phyloP scores from a whole-genome alignment of 2,113 vertebrate genomes.

The Gallinago media region DNA sequence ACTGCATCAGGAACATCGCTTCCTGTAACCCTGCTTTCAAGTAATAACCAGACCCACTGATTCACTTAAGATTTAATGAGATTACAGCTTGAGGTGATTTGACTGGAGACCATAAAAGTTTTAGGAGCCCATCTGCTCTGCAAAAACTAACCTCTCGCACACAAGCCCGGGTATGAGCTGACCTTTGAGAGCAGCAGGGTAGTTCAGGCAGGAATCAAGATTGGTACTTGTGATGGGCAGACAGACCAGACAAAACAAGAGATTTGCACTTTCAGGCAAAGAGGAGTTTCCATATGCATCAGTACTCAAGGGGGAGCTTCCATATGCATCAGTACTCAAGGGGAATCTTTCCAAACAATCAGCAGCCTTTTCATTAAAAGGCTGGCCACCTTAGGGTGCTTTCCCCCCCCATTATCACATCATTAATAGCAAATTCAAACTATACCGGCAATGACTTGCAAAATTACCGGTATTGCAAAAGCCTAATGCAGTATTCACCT shows the following conservation, averaged over 20 bases:
- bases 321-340: neutral
- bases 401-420: slow-evolving; percentile 15
- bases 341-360: neutral
- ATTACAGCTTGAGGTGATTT: slow-evolving; percentile 75
- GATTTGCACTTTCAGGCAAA: neutral
- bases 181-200: neutral
- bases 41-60: slow-evolving; percentile 68
- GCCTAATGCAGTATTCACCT: neutral
- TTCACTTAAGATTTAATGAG: slow-evolving; percentile 71
- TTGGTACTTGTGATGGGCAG: neutral
- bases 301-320: neutral
- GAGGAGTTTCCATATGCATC: neutral
- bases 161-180: neutral
- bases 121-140: slow-evolving; percentile 70
- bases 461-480: neutral
- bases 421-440: neutral
- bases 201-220: neutral
- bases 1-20: slow-evolving; percentile 50
- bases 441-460: neutral
- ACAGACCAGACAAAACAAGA: neutral
- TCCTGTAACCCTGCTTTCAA: slow-evolving; percentile 59
- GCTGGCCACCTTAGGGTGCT: neutral
- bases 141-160: slow-evolving; percentile 21
- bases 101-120: slow-evolving; percentile 70
- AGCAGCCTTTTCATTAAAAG: neutral